A percentile compares a stretch with the other conserved stretches of the same genome.
Conservation (phyloP, 2,797 vertebrate genomes). For the Amphiprion clarkii region DNA sequence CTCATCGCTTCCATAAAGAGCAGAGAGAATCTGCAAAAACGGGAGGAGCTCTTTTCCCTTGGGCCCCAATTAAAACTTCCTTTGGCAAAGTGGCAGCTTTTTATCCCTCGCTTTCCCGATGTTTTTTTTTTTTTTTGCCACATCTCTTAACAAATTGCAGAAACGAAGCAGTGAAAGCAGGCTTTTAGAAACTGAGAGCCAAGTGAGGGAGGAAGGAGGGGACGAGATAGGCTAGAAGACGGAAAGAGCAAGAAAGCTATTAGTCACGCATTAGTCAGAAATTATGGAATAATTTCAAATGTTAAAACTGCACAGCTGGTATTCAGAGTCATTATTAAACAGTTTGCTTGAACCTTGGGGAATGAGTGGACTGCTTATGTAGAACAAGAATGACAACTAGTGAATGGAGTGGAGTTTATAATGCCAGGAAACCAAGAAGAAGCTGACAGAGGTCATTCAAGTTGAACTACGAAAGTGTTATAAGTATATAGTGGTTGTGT, state of each 20-base stretch:
- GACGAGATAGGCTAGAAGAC: conserved; percentile 59
- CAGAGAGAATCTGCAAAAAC: conserved; percentile 76
- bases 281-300: conserved; percentile 84
- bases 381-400: conserved; percentile 36
- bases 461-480: conserved; percentile 2
- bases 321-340: conserved; percentile 76
- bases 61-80: conserved; percentile 88
- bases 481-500: conserved; percentile 3
- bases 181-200: conserved; percentile 75
- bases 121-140: conserved; percentile 41
- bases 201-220: conserved; percentile 53
- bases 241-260: conserved; percentile 79
- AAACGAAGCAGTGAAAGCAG: conserved; percentile 65
- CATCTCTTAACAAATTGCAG: conserved; percentile 76
- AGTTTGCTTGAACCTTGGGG: conserved; percentile 71
- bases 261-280: conserved; percentile 84
- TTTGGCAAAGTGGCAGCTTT: conserved; percentile 81
- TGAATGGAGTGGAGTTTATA: conserved; percentile 43
- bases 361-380: conserved; percentile 61
- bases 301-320: conserved; percentile 80
- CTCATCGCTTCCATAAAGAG: conserved; percentile 76
- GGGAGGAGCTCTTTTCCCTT: conserved; percentile 74
- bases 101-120: conserved; percentile 63
- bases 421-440: conserved; percentile 35
- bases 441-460: conserved; percentile 23